Evolutionary conservation across 1,140 invertebrate genomes (phyloP).

Genomic region (Drosophila funebris): DNA sequence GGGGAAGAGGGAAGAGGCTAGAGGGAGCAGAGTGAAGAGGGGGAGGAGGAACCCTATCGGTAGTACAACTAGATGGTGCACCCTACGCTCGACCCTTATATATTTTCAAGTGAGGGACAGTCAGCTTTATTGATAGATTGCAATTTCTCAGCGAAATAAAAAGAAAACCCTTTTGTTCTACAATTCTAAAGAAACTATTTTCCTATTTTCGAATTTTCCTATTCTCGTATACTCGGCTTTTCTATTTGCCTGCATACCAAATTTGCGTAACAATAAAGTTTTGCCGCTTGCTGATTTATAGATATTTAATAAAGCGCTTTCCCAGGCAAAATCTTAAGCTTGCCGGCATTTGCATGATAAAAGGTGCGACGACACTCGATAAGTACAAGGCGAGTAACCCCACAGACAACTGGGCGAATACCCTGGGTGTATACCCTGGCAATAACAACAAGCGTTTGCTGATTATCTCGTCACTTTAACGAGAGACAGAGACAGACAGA

Average conservation of each 20-base stretch:
- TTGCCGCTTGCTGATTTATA: slow-evolving; percentile 66
- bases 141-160: slow-evolving; percentile 62
- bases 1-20: background rate
- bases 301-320: slow-evolving; percentile 75
- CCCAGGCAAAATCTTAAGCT: slow-evolving; percentile 37
- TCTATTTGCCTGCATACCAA: slow-evolving; percentile 8
- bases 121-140: slow-evolving; percentile 78
- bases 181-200: slow-evolving; percentile 37
- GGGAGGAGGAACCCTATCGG: background rate
- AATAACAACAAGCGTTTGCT: slow-evolving; percentile 68
- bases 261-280: slow-evolving; percentile 74
- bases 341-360: slow-evolving; percentile 33
- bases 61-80: background rate
- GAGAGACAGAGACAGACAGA: background rate
- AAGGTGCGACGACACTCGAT: slow-evolving; percentile 5
- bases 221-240: too few relatives aligned
- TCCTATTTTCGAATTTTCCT: background rate
- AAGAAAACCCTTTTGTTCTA: slow-evolving; percentile 66
- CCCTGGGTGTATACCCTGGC: slow-evolving; percentile 50
- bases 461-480: slow-evolving; percentile 42
- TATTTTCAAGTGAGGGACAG: background rate
- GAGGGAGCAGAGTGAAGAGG: too few relatives aligned
- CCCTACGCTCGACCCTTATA: slow-evolving; percentile 14
- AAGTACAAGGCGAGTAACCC: background rate
- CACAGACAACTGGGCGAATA: background rate